Percentiles rank a stretch among this genome's conserved stretches.
phyloP scores from a whole-genome alignment of 2,888 invertebrate species.

The Ecliptopera silaceata region DNA sequence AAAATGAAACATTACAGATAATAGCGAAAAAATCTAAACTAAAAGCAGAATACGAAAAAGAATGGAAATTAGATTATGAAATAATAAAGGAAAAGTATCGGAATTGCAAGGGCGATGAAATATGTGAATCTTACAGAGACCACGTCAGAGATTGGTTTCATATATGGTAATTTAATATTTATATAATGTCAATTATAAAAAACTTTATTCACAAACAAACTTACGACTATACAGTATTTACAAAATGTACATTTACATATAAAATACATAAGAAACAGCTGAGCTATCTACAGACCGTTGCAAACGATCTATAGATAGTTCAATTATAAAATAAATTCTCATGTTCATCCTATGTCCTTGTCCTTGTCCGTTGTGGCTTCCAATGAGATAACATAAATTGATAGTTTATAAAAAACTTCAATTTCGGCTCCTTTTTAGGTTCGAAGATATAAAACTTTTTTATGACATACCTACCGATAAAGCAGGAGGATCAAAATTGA shows the following conservation, averaged over 20 bases:
- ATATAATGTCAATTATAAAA: background rate
- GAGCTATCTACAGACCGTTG: too few species aligned
- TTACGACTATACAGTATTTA: too few species aligned
- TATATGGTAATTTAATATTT: conserved; percentile 53
- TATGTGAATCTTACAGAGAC: conserved; percentile 58
- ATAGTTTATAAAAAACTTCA: too few species aligned
- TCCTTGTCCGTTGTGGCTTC: too few species aligned
- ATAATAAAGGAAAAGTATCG: conserved; percentile 46
- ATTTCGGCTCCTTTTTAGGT: conserved; percentile 47
- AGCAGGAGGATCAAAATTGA: conserved; percentile 52
- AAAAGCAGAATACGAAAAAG: conserved; percentile 42
- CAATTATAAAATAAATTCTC: too few species aligned
- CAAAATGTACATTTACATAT: too few species aligned
- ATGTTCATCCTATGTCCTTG: too few species aligned
- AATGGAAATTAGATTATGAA: conserved; percentile 43
- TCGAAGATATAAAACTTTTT: conserved; percentile 53
- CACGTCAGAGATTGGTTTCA: conserved; percentile 61
- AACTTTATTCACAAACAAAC: too few species aligned
- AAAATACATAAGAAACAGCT: too few species aligned
- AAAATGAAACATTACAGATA: conserved; percentile 25
- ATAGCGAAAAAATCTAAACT: conserved; percentile 23
- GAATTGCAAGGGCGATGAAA: conserved; percentile 41
- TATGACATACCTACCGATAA: conserved; percentile 58
- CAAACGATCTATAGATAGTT: too few species aligned
- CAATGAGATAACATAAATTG: too few species aligned